Evolutionary conservation across 2,888 invertebrate genomes (phyloP), one percentile per base, ranked within the genome.

Genomic region (Acanthococcus lagerstroemiae): DNA sequence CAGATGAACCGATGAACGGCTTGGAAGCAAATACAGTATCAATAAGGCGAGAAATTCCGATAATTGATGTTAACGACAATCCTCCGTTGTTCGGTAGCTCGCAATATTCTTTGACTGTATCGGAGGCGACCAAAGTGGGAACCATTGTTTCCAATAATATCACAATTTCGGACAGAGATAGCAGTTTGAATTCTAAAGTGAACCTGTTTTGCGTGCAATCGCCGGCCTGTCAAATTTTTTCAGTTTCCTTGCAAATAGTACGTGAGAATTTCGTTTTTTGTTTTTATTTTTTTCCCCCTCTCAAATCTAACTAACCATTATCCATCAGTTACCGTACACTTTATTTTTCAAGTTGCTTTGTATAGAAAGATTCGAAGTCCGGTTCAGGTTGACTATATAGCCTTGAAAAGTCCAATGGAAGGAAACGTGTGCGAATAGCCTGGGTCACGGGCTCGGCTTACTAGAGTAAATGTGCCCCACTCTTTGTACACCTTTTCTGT

Each of bases 41-140:
- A 0, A 77, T 89, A 27, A 80, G 88, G 5, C 78, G 89, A 22
- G 86, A 88, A 72, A 86, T 91, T 46, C 84, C 85, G 0, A 83
- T 90, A 4, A 78, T 83, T 17, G 91, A 91, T 72, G 84, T 84
- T 21, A 92, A 91, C 73, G 91, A 91, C 75, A 91, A 90, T 73
- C 78, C 83, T 0, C 90, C 90, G 0, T 79, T 82, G 15, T 90
- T 88, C 73, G 80, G 83, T 70, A 85, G 85, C 45, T 78, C 87
- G 30, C 88, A 89, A 0, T 89, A 89, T 72, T 82, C 84, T 27
- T 82, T 85, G 2, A 83, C 82, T 68, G 82, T 88, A 1, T 83
- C 84, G 68, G 89, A 90, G 75, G 83, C 84, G 12, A 79, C 84
- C 2, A 74, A 79, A 3, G 80, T 86, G 1, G 88, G 85, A 1